Evolutionary conservation across 1,140 invertebrate genomes (phyloP).

Genomic region (Drosophila watanabei): DNA sequence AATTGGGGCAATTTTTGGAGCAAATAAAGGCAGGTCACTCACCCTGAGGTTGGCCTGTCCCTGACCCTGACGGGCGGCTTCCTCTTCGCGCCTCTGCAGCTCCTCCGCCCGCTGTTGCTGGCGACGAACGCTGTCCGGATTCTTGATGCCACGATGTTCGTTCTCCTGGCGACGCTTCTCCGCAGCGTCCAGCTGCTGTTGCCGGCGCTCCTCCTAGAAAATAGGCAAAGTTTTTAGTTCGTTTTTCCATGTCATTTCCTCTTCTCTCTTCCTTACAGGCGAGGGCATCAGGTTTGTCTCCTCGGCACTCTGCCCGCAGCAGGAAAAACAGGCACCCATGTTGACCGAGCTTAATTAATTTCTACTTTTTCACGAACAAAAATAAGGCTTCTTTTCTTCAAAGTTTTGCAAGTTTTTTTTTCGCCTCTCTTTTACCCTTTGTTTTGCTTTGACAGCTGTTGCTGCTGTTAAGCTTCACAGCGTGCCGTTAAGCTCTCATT

Average conservation of each 20-base stretch:
- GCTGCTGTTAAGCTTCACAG: conserved; percentile 6
- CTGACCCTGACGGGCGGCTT: conserved; percentile 70
- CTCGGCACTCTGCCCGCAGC: conserved; percentile 72
- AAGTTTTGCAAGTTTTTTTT: conserved; percentile 16
- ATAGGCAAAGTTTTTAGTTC: background rate
- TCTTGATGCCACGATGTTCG: conserved; percentile 75
- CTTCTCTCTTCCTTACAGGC: conserved; percentile 27
- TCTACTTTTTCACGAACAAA: background rate
- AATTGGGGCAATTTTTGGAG: too few relatives aligned
- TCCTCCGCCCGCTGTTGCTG: conserved; percentile 71
- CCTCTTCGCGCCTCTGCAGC: conserved; percentile 63
- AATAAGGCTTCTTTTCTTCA: conserved; percentile 50
- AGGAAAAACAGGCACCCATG: conserved; percentile 65
- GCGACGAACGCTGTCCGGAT: conserved; percentile 70
- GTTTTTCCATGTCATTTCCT: background rate
- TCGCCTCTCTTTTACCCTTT: conserved; percentile 41
- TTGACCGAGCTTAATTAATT: background rate
- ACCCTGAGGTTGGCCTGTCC: conserved; percentile 66
- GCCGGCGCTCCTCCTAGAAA: conserved; percentile 73
- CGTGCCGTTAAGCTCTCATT: background rate
- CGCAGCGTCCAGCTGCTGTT: conserved; percentile 78
- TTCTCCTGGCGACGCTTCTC: conserved; percentile 76
- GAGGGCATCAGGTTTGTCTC: conserved; percentile 80
- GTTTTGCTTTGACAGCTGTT: conserved; percentile 59
- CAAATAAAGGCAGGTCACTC: background rate